Conservation (phyloP, 2,888 invertebrate species). For the Pardosa pseudoannulata region DNA sequence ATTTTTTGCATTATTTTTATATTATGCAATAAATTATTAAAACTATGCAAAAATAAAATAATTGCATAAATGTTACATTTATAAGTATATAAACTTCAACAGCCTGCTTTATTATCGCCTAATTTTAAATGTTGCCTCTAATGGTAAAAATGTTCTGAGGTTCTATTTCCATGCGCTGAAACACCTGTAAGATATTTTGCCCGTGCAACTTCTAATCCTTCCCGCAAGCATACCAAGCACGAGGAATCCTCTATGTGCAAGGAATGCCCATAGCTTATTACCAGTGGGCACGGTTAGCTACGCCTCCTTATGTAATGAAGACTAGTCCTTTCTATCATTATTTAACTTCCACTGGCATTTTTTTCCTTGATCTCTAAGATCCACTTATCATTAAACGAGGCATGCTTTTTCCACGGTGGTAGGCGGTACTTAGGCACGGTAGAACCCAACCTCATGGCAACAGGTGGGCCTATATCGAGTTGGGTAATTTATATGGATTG, state of each 20-base stretch:
- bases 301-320: conserved; percentile 69
- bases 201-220: too few relatives aligned
- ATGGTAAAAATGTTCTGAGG: too few relatives aligned
- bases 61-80: too few relatives aligned
- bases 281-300: conserved; percentile 58
- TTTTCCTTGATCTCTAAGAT: conserved; percentile 28
- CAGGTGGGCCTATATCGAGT: conserved; percentile 13
- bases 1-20: too few relatives aligned
- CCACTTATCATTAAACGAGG: conserved; percentile 55
- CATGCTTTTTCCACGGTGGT: conserved; percentile 45
- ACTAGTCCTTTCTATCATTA: conserved; percentile 45
- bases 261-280: conserved; percentile 40
- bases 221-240: too few relatives aligned
- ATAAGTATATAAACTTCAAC: too few relatives aligned
- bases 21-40: too few relatives aligned
- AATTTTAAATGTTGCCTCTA: too few relatives aligned
- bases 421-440: conserved; percentile 44
- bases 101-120: too few relatives aligned
- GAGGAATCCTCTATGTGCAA: conserved; percentile 10
- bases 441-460: conserved; percentile 26
- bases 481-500: conserved; percentile 48
- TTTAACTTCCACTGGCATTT: conserved; percentile 38
- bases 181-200: too few relatives aligned
- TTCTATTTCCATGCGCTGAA: too few relatives aligned
- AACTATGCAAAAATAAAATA: too few relatives aligned